Percentiles rank a stretch among this genome's conserved stretches.
Evolutionary conservation across 2,888 invertebrate species (phyloP).

Genomic region (Ctena decussata): DNA sequence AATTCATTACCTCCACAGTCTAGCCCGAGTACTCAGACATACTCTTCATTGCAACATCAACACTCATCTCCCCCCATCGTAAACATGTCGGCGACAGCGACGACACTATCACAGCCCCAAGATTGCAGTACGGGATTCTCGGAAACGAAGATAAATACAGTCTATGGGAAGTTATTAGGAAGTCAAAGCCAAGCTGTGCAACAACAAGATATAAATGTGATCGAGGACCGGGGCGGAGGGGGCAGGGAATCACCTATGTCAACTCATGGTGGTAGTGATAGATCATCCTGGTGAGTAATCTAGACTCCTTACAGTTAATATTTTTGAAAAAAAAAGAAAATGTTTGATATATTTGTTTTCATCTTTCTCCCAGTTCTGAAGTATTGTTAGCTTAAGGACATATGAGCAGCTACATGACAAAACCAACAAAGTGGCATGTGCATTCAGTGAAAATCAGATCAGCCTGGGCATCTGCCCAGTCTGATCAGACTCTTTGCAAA

Average conservation of each 20-base stretch:
- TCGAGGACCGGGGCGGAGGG: conserved; percentile 44
- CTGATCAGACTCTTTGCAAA: too few species aligned
- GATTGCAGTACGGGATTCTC: conserved; percentile 47
- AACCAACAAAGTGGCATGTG: too few species aligned
- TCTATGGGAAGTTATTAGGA: conserved; percentile 64
- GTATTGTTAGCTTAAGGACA: too few species aligned
- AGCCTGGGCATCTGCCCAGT: too few species aligned
- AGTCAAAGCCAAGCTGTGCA: conserved; percentile 26
- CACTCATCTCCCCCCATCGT: conserved; percentile 53
- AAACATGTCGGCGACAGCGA: conserved; percentile 34
- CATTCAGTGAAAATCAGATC: too few species aligned
- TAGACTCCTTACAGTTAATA: too few species aligned
- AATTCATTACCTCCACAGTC: conserved; percentile 8
- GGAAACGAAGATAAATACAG: conserved; percentile 55
- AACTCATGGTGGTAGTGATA: conserved; percentile 20
- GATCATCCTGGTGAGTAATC: conserved; percentile 58
- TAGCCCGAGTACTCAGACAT: neutral
- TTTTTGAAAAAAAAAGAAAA: too few species aligned
- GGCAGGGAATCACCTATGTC: neutral
- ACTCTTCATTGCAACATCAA: neutral
- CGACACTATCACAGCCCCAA: conserved; percentile 43
- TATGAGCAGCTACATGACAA: too few species aligned
- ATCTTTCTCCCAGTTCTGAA: too few species aligned
- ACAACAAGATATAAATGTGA: neutral
- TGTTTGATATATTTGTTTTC: too few species aligned